A percentile compares a stretch with the other conserved stretches of the same genome.
phyloP scores from a whole-genome alignment of 2,113 vertebrate genomes.

The Pleuronectes platessa region DNA sequence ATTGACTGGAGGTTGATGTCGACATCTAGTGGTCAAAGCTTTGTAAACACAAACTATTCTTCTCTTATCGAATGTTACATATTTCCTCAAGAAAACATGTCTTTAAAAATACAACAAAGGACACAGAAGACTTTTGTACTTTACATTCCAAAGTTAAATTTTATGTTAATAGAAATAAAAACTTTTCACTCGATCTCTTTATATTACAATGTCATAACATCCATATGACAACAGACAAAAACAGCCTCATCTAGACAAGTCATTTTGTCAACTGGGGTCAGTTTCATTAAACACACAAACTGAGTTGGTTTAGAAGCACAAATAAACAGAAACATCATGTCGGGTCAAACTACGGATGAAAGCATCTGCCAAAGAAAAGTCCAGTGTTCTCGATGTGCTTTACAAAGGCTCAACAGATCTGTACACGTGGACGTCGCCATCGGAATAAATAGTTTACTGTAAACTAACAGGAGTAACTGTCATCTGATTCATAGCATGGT shows the following conservation, averaged over 20 bases:
- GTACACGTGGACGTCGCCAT: slow-evolving; percentile 39
- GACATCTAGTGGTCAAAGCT: slow-evolving; percentile 70
- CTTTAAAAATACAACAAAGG: slow-evolving; percentile 8
- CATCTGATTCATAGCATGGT: neutral
- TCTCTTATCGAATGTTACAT: neutral
- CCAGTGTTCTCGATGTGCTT: slow-evolving; percentile 59
- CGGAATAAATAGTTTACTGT: slow-evolving; percentile 22
- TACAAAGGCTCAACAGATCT: slow-evolving; percentile 60
- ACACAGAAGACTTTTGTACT: slow-evolving; percentile 27
- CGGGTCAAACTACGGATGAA: slow-evolving; percentile 58
- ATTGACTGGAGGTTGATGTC: slow-evolving; percentile 3
- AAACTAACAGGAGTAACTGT: slow-evolving; percentile 3
- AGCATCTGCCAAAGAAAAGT: slow-evolving; percentile 51
- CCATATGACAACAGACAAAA: slow-evolving; percentile 66
- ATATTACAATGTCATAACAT: slow-evolving; percentile 73
- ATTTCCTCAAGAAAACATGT: neutral
- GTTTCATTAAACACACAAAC: slow-evolving; percentile 60
- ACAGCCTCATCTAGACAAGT: slow-evolving; percentile 39
- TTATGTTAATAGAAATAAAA: slow-evolving; percentile 78
- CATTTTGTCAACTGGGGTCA: slow-evolving; percentile 43
- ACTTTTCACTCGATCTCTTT: slow-evolving; percentile 59
- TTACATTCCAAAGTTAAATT: slow-evolving; percentile 81
- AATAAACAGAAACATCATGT: slow-evolving; percentile 54
- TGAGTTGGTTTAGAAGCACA: slow-evolving; percentile 68
- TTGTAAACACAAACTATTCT: neutral